These are phyloP conservation scores for Calliphora vicina DNA, from an alignment of 1,140 invertebrate species.

Conservation along the genomic window DNA sequence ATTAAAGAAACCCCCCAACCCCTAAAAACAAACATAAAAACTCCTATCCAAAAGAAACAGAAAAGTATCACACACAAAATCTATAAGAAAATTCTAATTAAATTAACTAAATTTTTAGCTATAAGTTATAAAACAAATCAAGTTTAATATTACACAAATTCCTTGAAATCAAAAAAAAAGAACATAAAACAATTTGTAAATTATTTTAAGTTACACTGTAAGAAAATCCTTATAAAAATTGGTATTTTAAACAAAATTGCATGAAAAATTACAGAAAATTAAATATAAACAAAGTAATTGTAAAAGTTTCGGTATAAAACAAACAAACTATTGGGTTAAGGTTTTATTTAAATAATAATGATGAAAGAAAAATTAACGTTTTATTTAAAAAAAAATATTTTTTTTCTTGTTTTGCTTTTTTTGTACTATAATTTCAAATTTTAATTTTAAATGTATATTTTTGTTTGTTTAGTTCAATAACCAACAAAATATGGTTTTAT, in stretches of 20 bases:
- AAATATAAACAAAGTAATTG: neutral
- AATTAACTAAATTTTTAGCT: neutral
- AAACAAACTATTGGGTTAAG: neutral
- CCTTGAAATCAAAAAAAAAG: neutral
- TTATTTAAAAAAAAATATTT: neutral
- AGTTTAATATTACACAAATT: neutral
- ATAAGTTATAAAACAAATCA: neutral
- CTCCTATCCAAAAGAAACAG: neutral
- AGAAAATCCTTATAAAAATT: conserved; percentile 5
- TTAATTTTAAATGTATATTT: neutral
- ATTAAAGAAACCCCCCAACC: neutral
- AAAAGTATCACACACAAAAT: neutral
- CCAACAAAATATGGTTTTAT: neutral
- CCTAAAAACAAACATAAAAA: neutral
- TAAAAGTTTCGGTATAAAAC: neutral
- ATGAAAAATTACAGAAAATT: neutral
- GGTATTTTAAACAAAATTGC: conserved; percentile 4
- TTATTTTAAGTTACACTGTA: conserved; percentile 10
- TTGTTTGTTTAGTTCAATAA: neutral
- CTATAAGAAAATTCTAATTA: neutral
- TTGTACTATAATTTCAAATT: neutral
- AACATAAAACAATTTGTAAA: neutral
- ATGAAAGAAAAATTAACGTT: neutral
- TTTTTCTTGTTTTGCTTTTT: neutral
- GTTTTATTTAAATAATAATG: neutral